Evolutionary conservation across 2,797 vertebrate genomes (phyloP).

Genomic region (Cryptoblepharus egeriae): DNA sequence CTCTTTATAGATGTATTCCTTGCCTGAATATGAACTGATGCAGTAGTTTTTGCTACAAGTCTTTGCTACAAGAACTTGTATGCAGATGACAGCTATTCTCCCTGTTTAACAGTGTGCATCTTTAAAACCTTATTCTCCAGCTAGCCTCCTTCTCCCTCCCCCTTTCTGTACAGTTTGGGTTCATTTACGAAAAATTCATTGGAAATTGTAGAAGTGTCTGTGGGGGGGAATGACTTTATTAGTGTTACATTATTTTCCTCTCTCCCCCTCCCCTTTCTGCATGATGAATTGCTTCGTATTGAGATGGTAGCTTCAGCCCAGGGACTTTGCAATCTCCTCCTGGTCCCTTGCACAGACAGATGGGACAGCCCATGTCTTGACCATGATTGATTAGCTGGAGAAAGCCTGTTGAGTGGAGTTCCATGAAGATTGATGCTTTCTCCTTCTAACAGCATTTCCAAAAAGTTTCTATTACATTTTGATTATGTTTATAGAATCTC

Average conservation of each 20-base stretch:
- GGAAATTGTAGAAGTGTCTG: constrained; percentile 56
- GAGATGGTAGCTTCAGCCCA: constrained; percentile 80
- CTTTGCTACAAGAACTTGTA: constrained; percentile 40
- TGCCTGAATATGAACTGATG: background rate
- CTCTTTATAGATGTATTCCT: background rate
- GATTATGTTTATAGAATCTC: constrained; percentile 87
- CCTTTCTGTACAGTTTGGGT: constrained; percentile 65
- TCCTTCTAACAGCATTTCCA: constrained; percentile 88
- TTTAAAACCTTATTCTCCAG: constrained; percentile 59
- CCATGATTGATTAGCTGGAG: constrained; percentile 87
- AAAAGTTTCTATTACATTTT: constrained; percentile 89
- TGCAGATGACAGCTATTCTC: constrained; percentile 72
- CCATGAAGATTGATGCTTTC: constrained; percentile 88
- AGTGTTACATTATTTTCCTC: constrained; percentile 81
- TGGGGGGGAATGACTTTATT: constrained; percentile 79
- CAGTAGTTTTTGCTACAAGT: constrained; percentile 8
- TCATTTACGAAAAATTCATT: constrained; percentile 80
- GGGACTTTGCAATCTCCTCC: constrained; percentile 79
- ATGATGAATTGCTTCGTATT: constrained; percentile 83
- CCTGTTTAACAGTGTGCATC: constrained; percentile 68
- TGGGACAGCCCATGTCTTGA: constrained; percentile 83
- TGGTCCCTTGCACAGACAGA: constrained; percentile 83
- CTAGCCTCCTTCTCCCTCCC: constrained; percentile 41
- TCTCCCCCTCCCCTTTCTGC: constrained; percentile 58
- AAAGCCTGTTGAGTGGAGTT: constrained; percentile 87